Base-by-base conservation (phyloP, 2,797 vertebrate genomes). In the Merluccius polli region DNA sequence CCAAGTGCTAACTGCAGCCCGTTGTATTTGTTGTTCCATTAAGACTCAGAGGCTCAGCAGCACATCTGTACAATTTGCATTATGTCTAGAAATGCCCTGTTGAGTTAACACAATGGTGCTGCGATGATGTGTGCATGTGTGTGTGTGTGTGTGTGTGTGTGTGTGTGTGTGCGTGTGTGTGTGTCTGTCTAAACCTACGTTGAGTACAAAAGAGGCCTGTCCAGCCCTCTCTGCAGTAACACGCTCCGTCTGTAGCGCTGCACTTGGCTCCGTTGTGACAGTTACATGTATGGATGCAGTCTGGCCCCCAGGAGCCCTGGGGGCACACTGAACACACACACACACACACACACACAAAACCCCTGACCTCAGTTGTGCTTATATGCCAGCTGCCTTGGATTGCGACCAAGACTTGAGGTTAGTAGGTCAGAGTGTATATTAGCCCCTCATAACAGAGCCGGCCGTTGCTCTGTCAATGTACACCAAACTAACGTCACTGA, bases 251-350 rank as follows among this genome's bases (percentile, higher is more conserved):
- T 75, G 94, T 82, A 70, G 95, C 93, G 87, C 95, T 94, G 67
- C 96, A 98, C 86, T 95, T 92, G 0, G 96, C 96, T 29, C 95
- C 96, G 0, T 98, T 98, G 91, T 96, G 95, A 87, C 96, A 98
- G 87, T 95, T 96, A 81, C 96, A 98, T 70, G 95, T 91, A 0
- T 92, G 95, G 86, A 95, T 95, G 89, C 96, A 98, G 89, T 95
- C 94, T 75, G 94, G 94, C 1, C 96, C 96, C 82, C 95, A 97
- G 6, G 95, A 96, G 4, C 96, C 96, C 85, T 92, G 89, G 18
- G 94, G 92, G 87, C 96, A 98, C 41, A 93, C 96, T 98, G 86
- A 32, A 41, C 48, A 71, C 71, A 72, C 52, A 73, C 71, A 31
- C 72, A 79, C 73, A 30, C 52, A 69, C 15, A 4, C 48, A 75